Conservation (phyloP, 2,113 vertebrate genomes). For the Chaenocephalus aceratus region DNA sequence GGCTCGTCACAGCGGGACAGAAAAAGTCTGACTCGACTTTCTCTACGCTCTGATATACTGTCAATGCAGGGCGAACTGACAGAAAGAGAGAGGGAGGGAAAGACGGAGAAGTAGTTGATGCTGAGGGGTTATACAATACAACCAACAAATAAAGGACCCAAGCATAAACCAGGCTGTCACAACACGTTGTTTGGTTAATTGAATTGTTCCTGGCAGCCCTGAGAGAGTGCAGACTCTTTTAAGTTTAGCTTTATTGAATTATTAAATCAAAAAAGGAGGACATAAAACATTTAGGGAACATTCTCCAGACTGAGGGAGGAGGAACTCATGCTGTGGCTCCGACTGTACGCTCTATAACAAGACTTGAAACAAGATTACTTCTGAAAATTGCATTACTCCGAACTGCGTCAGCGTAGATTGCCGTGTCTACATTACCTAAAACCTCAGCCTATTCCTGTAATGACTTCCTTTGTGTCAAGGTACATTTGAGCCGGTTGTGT, state of each 20-base stretch:
- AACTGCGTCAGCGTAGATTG: conserved; percentile 35
- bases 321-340: conserved; percentile 18
- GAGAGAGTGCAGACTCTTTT: conserved; percentile 64
- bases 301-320: conserved; percentile 40
- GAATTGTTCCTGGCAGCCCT: conserved; percentile 66
- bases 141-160: conserved; percentile 51
- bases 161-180: conserved; percentile 67
- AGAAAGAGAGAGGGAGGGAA: conserved; percentile 24
- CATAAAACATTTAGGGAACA: conserved; percentile 63
- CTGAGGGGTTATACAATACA: conserved; percentile 41
- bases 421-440: conserved; percentile 41
- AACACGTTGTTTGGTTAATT: conserved; percentile 54
- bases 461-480: conserved; percentile 55
- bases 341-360: conserved; percentile 35
- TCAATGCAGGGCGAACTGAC: conserved; percentile 49
- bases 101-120: conserved; percentile 23
- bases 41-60: conserved; percentile 38
- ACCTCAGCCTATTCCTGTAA: conserved; percentile 40
- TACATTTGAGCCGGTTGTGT: conserved; percentile 59
- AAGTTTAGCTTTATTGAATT: conserved; percentile 70
- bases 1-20: conserved; percentile 54
- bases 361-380: conserved; percentile 64
- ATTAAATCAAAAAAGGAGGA: conserved; percentile 68
- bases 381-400: conserved; percentile 50
- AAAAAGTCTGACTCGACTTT: conserved; percentile 67